Evolutionary conservation across 2,113 vertebrate species (phyloP), one percentile per base, ranked within the genome.

Genomic region (Aix galericulata): DNA sequence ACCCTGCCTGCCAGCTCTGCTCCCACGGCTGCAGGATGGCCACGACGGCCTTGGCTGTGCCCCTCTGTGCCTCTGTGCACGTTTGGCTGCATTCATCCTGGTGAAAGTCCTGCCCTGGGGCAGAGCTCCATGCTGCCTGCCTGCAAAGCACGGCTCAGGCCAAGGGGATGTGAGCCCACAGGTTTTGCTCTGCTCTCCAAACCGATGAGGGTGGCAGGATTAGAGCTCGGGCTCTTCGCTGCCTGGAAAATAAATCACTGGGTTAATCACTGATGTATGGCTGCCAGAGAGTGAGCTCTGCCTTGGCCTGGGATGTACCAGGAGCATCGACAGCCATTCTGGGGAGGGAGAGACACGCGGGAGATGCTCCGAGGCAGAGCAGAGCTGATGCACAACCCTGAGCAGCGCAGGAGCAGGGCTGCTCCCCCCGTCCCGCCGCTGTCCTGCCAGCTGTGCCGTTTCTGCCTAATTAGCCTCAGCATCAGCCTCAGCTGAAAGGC

Each of bases 381-480:
- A 58, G 64, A 80, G 82, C 20, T 5, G 73, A 56, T 56, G 72
- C 86, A 20, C 68, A 69, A 22, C 72, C 82, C 88, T 36, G 73
- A 64, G 80, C 68, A 75, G 58, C 3, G 23, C 50, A 50, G 58
- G 13, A 40, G 13, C 1, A 6, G 86, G 68, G 80, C 56, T 20
- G 10, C 40, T 76, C 53, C 42, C 21, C 72, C 29, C 46, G 23
- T 58, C 81, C 90, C 5, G 0, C 10, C 2, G 1, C 71, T 85
- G 42, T 69, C 84, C 88, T 50, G 59, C 89, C 93, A 91, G 89
- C 90, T 94, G 85, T 67, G 95, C 79, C 13, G 0, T 91, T 82
- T 80, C 88, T 93, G 93, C 88, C 94, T 88, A 72, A 68, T 73
- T 48, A 53, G 62, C 82, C 88, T 74, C 3, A 0, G 79, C 86